Evolutionary conservation across 2,797 vertebrate species (phyloP), one percentile per base, ranked within the genome.

Genomic region (Tauraco hartlaubi): DNA sequence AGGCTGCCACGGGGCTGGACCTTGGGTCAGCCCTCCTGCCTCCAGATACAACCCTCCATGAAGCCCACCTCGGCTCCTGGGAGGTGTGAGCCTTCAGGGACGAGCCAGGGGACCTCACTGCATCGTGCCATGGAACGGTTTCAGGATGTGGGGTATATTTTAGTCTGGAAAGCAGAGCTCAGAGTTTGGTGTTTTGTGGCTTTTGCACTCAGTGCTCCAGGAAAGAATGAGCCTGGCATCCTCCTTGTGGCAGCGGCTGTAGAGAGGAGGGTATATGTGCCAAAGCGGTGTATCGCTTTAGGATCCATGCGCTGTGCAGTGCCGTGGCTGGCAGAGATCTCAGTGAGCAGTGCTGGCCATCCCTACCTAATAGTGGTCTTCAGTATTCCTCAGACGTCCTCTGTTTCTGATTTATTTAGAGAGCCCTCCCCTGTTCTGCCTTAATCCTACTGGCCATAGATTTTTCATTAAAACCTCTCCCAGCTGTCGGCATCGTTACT

Each of bases 261-360:
- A 43, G 64, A 17, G 25, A 55, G 33, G 82, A 72, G 12, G 12
- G 18, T 2, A 4, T 29, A 28, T 0, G 3, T 52, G 39, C 33
- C 3, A 2, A 23, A 44, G 41, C 2, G 1, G 54, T 3, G 5
- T 43, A 0, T 5, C 2, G 3, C 39, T 48, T 26, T 11, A 6
- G 17, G 8, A 61, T 56, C 16, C 2, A 5, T 11, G 4, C 4
- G 2, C 15, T 1, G 3, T 3, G 0, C 1, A 1, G 18, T 9
- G 10, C 19, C 14, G 4, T 19, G 9, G 28, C 18, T 17, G 22
- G 9, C 10, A 1, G 43, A 28, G 31, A 43, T 81, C 71, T 55
- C 2, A 10, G 12, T 12, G 16, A 43, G 15, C 0, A 2, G 8
- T 43, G 21, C 31, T 25, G 39, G 5, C 26, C 9, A 3, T 49